phyloP scores from a whole-genome alignment of 2,888 invertebrate species.

The Ernsta delagoae region DNA sequence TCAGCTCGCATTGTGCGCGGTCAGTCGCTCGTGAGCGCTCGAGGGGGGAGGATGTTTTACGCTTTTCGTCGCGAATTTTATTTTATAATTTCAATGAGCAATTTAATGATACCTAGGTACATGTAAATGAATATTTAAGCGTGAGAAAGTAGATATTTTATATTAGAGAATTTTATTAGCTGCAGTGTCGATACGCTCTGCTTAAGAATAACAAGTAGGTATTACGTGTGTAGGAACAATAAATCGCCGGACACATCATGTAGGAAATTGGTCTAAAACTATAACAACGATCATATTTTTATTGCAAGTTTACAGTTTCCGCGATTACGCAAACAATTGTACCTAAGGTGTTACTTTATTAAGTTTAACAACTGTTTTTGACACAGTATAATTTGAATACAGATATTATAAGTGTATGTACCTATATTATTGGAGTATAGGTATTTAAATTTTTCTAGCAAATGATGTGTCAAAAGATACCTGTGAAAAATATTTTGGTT shows the following conservation, averaged over 20 bases:
- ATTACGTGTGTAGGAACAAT: background rate
- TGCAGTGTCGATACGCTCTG: background rate
- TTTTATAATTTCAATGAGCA: no score
- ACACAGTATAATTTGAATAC: background rate
- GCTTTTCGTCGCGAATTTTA: no score
- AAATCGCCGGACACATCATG: background rate
- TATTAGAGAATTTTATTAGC: no score
- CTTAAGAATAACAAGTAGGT: background rate
- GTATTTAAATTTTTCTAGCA: background rate
- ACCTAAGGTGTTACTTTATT: background rate
- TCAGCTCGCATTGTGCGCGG: constrained; percentile 72
- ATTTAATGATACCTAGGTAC: no score
- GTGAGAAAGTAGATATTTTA: no score
- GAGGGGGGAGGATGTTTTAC: constrained; percentile 50
- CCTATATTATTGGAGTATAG: background rate
- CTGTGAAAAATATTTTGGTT: background rate
- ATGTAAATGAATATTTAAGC: no score
- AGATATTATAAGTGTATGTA: background rate
- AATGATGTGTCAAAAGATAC: background rate
- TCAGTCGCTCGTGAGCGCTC: constrained; percentile 63
- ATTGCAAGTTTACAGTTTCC: constrained; percentile 2
- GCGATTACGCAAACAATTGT: background rate
- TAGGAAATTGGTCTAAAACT: background rate
- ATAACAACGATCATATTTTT: background rate
- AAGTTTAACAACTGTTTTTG: background rate